Conservation (phyloP, 2,113 vertebrate species). For the Neofelis nebulosa region DNA sequence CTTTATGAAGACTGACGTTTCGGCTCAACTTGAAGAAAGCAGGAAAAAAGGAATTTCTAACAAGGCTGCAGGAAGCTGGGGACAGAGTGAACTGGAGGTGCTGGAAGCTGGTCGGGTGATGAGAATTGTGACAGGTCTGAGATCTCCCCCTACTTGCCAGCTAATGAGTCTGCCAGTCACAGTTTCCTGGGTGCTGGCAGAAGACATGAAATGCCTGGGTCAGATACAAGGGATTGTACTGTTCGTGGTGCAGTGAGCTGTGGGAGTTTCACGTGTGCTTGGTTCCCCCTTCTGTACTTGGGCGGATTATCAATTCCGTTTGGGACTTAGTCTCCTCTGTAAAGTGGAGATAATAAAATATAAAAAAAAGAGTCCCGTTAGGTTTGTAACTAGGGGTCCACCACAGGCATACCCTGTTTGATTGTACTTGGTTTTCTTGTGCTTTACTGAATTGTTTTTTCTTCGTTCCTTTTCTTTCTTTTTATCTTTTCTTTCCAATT, state of each 20-base stretch:
- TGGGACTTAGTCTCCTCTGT: not conserved
- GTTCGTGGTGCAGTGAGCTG: no score
- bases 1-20: not conserved
- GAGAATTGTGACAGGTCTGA: not conserved
- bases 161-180: no score
- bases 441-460: not conserved
- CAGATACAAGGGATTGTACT: not conserved
- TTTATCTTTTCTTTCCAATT: not conserved
- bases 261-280: not conserved
- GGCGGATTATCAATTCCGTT: not conserved
- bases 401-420: not conserved
- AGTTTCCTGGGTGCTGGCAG: not conserved
- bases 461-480: not conserved
- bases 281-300: not conserved
- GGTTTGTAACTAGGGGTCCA: not conserved
- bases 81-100: not conserved
- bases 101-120: accelerated
- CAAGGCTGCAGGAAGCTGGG: not conserved
- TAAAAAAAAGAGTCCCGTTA: not conserved
- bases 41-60: not conserved
- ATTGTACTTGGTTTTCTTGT: not conserved
- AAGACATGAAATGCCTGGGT: not conserved
- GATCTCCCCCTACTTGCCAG: no score
- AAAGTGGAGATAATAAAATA: not conserved
- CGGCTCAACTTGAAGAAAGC: not conserved